A percentile compares a stretch with the other conserved stretches of the same genome.
Conservation (phyloP, 30 jellyfish, hydroid and myxozoan species). For the Hydractinia echinata region DNA sequence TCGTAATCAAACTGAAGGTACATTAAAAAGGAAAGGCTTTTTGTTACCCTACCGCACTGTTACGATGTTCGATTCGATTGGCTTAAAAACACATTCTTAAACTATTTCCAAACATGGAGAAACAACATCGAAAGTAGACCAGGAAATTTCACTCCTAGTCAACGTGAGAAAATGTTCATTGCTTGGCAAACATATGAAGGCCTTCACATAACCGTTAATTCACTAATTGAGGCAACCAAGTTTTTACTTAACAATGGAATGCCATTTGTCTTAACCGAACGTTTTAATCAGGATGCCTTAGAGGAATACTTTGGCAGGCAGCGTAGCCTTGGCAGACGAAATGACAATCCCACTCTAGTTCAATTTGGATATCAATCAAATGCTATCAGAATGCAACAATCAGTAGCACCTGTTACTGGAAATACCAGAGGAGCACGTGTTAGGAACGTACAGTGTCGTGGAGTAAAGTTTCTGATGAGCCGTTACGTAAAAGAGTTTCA, state of each 20-base stretch:
- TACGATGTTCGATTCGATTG: slow-evolving; percentile 40
- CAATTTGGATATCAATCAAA: slow-evolving; percentile 35
- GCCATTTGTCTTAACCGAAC: slow-evolving; percentile 36
- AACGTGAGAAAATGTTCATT: slow-evolving; percentile 34
- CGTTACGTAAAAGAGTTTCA: no score
- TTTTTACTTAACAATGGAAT: slow-evolving; percentile 34
- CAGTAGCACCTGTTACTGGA: no score
- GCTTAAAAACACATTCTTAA: slow-evolving; percentile 30
- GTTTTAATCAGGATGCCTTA: slow-evolving; percentile 38
- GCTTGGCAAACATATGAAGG: slow-evolving; percentile 38
- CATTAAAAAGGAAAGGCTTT: slow-evolving; percentile 16
- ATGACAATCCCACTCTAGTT: slow-evolving; percentile 35
- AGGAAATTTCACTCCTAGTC: slow-evolving; percentile 20
- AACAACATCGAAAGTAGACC: slow-evolving; percentile 19
- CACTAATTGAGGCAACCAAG: slow-evolving; percentile 44
- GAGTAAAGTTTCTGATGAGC: no score
- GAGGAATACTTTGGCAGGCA: slow-evolving; percentile 47
- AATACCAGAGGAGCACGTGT: no score
- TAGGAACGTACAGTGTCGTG: no score
- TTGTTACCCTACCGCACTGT: slow-evolving; percentile 39
- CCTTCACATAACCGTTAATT: slow-evolving; percentile 26
- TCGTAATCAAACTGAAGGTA: slow-evolving; percentile 36
- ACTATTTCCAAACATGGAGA: slow-evolving; percentile 29
- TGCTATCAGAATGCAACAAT: not conserved
- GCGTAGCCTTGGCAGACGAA: not conserved